Conservation (phyloP, 1,140 invertebrate species). For the Drosophila cardini region DNA sequence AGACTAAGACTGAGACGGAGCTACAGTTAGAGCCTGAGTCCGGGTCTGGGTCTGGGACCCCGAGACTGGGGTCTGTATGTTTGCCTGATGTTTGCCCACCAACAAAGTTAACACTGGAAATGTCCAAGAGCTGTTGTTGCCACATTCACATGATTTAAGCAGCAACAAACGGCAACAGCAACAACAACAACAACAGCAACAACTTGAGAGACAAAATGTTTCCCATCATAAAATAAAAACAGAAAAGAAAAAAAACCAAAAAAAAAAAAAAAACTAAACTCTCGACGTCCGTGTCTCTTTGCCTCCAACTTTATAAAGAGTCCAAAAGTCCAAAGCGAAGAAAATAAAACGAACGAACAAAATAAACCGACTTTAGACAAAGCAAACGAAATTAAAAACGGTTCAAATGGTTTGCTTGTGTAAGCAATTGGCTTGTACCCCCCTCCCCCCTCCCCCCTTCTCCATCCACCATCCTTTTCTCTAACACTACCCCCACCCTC, state of each 20-base stretch:
- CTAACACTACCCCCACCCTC: not conserved
- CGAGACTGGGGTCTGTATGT: slow-evolving; percentile 28
- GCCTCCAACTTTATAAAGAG: slow-evolving; percentile 42
- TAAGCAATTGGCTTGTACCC: slow-evolving; percentile 62
- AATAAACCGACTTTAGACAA: slow-evolving; percentile 55
- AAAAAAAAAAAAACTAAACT: slow-evolving; percentile 40
- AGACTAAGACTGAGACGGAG: slow-evolving; percentile 4
- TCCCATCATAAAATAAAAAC: slow-evolving; percentile 76
- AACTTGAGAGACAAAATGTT: slow-evolving; percentile 65
- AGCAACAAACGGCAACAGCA: slow-evolving; percentile 48
- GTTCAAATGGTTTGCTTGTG: slow-evolving; percentile 71
- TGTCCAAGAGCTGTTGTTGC: slow-evolving; percentile 73
- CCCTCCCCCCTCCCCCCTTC: not conserved
- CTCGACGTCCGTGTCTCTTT: slow-evolving; percentile 13
- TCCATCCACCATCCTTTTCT: too few relatives aligned
- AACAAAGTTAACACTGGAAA: slow-evolving; percentile 73
- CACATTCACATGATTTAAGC: slow-evolving; percentile 79
- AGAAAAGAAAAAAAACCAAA: slow-evolving; percentile 33
- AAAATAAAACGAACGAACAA: slow-evolving; percentile 40
- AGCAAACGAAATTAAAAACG: slow-evolving; percentile 81
- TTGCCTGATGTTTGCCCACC: slow-evolving; percentile 73
- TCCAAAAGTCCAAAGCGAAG: slow-evolving; percentile 54
- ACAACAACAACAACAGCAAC: slow-evolving; percentile 24
- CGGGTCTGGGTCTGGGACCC: slow-evolving; percentile 15
- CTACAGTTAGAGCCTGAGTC: slow-evolving; percentile 12